Percentiles rank a stretch among this genome's conserved stretches.
These are phyloP conservation scores for Pangasianodon gigas DNA, from an alignment of 2,113 vertebrate genomes.

Conservation along the genomic window DNA sequence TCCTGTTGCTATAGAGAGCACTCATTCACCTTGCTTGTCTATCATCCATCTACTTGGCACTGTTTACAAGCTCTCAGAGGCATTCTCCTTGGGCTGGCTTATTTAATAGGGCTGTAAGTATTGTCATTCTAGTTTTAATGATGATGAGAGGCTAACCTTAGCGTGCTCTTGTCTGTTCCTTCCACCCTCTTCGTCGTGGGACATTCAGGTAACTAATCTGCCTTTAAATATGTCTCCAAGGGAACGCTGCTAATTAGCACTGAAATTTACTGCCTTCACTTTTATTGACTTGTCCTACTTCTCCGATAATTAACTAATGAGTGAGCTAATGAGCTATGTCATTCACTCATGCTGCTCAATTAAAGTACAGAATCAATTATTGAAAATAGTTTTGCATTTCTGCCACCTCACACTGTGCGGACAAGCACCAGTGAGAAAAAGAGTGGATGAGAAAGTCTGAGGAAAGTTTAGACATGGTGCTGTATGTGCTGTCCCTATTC, in stretches of 20 bases:
- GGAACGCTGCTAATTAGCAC: slow-evolving; percentile 99
- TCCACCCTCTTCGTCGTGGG: slow-evolving; percentile 84
- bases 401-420: slow-evolving; percentile 48
- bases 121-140: slow-evolving; percentile 64
- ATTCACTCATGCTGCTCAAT: slow-evolving; percentile 99
- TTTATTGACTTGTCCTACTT: slow-evolving; percentile 99
- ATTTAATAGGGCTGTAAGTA: slow-evolving; percentile 60
- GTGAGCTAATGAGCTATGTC: slow-evolving; percentile 99
- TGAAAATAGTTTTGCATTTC: slow-evolving; percentile 95
- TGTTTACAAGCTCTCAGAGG: slow-evolving; percentile 50
- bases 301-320: slow-evolving; percentile 99
- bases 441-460: slow-evolving; percentile 3
- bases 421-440: slow-evolving; percentile 4
- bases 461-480: slow-evolving; percentile 16
- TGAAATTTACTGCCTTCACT: slow-evolving; percentile 99
- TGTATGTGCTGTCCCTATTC: neutral
- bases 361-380: slow-evolving; percentile 99
- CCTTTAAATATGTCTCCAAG: slow-evolving; percentile 99
- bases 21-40: slow-evolving; percentile 47
- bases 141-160: slow-evolving; percentile 69
- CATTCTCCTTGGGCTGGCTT: slow-evolving; percentile 48
- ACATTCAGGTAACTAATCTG: slow-evolving; percentile 98
- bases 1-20: slow-evolving; percentile 21
- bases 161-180: slow-evolving; percentile 58
- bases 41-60: slow-evolving; percentile 51